Base-by-base conservation (phyloP, 2,888 invertebrate species). In the Cerceris rybyensis region DNA sequence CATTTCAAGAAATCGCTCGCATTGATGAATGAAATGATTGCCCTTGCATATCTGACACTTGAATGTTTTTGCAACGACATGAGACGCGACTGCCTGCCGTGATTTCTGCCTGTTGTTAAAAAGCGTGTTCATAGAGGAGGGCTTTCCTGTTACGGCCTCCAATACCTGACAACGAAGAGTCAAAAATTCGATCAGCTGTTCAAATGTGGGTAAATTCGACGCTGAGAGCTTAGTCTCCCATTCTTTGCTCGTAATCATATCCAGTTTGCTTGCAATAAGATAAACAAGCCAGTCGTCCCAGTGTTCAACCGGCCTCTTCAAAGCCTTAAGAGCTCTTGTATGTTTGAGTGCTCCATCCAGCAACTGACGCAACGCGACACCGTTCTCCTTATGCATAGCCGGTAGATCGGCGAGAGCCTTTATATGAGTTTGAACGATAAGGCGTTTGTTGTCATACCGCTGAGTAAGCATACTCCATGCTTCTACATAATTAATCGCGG, bases 401-500 rank as follows among this genome's bases (percentile, higher is more conserved):
- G 42, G 7, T 13, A 60, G 14, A 1, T 60, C 43, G 43, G 13
- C 13, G 46, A 63, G 14, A 9, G 63, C 46, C 16, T 50, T 46
- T 4, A 28, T n/a, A 7, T 50, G 28, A 8, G 16, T 46, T 6
- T 63, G 63, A 13, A 50, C 17, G 0, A 63, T 28, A 0, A 16
- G n/a, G 6, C 49, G 7, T 16, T 63, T 50, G 42, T 39, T 63
- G 13, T 63, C 63, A 49, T 49, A 63, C 0, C 63, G 46, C 13
- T 41, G 43, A 9, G 4, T 60, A n/a, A 60, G 7, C n/a, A 42
- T n/a, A 2, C 42, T 60, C 59, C 49, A 63, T 6, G 50, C 50
- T 9, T 28, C 49, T 41, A 49, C 2, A 7, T 63, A n/a, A 13
- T 63, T 50, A 9, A 17, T 49, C 0, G 7, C 6, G 14, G 28